Evolutionary conservation across 2,113 vertebrate species (phyloP).

Genomic region (Toxotes chatareus): DNA sequence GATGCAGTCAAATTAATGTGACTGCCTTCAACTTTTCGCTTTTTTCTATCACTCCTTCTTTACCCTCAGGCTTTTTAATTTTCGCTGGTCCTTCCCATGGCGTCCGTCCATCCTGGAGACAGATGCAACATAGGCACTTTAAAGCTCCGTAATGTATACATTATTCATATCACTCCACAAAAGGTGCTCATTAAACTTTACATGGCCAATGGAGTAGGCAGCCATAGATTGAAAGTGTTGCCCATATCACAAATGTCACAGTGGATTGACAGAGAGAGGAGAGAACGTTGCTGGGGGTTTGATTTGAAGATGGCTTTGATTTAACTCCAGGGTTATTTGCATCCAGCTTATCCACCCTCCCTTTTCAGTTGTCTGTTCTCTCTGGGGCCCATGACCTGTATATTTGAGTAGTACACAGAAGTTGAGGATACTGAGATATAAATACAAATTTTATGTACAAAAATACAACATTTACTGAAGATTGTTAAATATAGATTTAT

Average conservation of each 20-base stretch:
- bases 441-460: not conserved
- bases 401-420: constrained; percentile 5
- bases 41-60: constrained; percentile 52
- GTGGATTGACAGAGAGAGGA: constrained; percentile 73
- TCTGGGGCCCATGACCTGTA: constrained; percentile 19
- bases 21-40: constrained; percentile 75
- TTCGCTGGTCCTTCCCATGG: constrained; percentile 67
- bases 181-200: constrained; percentile 87
- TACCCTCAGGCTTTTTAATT: constrained; percentile 77
- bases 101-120: constrained; percentile 79
- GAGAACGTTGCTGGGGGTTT: constrained; percentile 60
- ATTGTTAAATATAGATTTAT: constrained; percentile 28
- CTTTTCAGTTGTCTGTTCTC: constrained; percentile 33
- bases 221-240: constrained; percentile 81
- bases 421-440: not conserved
- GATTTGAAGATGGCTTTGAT: constrained; percentile 82
- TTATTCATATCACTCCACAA: constrained; percentile 87
- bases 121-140: constrained; percentile 80
- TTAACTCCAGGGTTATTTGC: constrained; percentile 75
- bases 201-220: constrained; percentile 78
- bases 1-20: constrained; percentile 75
- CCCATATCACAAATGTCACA: constrained; percentile 81
- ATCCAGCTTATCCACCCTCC: constrained; percentile 44
- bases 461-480: constrained; percentile 11
- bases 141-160: constrained; percentile 84